These are phyloP conservation scores for Atherinosoma microstoma DNA, from an alignment of 2,797 vertebrate species.

Conservation along the genomic window DNA sequence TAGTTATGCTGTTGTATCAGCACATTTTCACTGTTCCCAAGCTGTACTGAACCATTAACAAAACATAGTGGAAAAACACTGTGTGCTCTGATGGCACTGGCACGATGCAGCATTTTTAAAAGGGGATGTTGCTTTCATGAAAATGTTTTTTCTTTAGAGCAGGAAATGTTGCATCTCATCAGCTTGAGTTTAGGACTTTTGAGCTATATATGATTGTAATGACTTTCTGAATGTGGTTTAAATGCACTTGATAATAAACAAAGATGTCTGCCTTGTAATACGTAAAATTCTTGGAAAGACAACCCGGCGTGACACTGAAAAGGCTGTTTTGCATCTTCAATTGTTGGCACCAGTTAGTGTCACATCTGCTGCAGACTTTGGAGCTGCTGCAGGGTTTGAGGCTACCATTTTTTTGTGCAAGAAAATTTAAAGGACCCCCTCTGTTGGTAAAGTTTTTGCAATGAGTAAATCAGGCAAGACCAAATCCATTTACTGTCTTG, in stretches of 20 bases:
- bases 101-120: conserved; percentile 42
- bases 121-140: neutral
- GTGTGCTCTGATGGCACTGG: neutral
- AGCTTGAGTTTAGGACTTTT: neutral
- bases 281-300: neutral
- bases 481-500: neutral
- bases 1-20: conserved; percentile 62
- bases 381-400: neutral
- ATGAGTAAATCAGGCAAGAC: conserved; percentile 45
- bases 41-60: conserved; percentile 44
- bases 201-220: neutral
- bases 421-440: conserved; percentile 19
- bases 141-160: neutral
- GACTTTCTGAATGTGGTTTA: neutral
- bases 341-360: conserved; percentile 1
- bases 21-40: conserved; percentile 53
- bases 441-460: conserved; percentile 29
- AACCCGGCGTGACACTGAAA: neutral
- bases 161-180: neutral
- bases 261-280: neutral
- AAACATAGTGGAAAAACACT: conserved; percentile 51
- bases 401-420: conserved; percentile 7
- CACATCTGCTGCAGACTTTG: conserved; percentile 31
- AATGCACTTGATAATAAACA: neutral
- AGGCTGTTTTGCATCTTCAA: neutral